phyloP scores from a whole-genome alignment of 2,797 vertebrate species.

The Bucorvus abyssinicus region DNA sequence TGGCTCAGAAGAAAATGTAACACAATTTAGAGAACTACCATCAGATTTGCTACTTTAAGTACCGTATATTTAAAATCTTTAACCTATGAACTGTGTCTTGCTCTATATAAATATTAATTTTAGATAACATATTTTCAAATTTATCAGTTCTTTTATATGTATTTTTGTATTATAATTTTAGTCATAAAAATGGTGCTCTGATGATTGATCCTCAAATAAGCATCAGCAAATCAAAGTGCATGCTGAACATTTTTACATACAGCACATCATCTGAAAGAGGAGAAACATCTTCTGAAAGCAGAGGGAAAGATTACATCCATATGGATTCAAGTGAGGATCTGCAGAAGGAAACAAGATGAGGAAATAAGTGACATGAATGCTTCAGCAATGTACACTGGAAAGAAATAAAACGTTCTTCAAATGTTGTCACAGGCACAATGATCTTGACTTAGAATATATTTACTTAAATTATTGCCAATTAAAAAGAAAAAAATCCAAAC shows the following conservation, averaged over 20 bases:
- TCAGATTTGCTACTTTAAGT: background rate
- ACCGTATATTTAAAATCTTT: background rate
- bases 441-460: background rate
- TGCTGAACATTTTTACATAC: background rate
- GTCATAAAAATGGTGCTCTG: background rate
- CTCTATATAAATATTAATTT: background rate
- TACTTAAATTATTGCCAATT: background rate
- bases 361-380: background rate
- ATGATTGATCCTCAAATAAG: background rate
- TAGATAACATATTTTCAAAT: background rate
- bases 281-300: background rate
- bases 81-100: background rate
- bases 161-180: background rate
- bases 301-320: background rate
- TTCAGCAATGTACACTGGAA: background rate
- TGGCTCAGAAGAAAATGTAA: background rate
- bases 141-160: background rate
- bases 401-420: background rate
- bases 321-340: background rate
- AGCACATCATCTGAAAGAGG: background rate
- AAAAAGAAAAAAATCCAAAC: background rate
- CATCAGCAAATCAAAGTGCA: background rate
- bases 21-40: background rate
- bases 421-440: accelerated
- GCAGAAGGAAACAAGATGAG: background rate